Conservation (phyloP, 1,140 invertebrate genomes). For the Drosophila serrata region DNA sequence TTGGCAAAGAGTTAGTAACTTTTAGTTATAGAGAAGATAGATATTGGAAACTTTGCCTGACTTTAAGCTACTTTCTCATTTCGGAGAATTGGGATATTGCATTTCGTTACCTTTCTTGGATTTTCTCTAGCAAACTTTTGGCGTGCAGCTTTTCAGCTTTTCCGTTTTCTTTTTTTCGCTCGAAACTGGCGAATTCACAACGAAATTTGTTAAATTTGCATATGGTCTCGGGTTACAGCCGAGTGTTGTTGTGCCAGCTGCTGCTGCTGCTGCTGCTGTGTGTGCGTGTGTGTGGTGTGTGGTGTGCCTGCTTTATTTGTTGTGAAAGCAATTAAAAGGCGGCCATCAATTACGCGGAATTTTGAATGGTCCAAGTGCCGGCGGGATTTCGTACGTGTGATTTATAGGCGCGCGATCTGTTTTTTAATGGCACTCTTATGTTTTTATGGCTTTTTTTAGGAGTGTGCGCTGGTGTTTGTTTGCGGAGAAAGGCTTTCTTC, state of each 20-base stretch:
- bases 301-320: constrained; percentile 69
- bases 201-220: constrained; percentile 82
- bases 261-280: constrained; percentile 24
- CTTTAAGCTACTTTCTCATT: constrained; percentile 34
- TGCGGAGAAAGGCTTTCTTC: constrained; percentile 58
- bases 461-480: constrained; percentile 36
- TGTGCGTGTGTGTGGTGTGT: constrained; percentile 4
- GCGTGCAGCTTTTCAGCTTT: constrained; percentile 49
- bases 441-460: constrained; percentile 62
- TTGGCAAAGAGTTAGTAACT: constrained; percentile 56
- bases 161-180: constrained; percentile 42
- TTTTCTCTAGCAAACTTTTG: constrained; percentile 61
- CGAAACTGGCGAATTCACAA: constrained; percentile 74
- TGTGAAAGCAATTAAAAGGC: constrained; percentile 79
- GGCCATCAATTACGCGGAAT: constrained; percentile 79
- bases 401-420: constrained; percentile 77
- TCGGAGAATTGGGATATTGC: constrained; percentile 48
- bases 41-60: constrained; percentile 25
- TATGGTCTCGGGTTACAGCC: constrained; percentile 49
- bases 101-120: constrained; percentile 69
- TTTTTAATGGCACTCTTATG: constrained; percentile 63
- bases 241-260: constrained; percentile 43
- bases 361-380: constrained; percentile 52
- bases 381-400: constrained; percentile 54
- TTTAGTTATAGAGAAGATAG: constrained; percentile 4